Base-by-base conservation (phyloP, 2,797 vertebrate species). In the Paguma larvata region DNA sequence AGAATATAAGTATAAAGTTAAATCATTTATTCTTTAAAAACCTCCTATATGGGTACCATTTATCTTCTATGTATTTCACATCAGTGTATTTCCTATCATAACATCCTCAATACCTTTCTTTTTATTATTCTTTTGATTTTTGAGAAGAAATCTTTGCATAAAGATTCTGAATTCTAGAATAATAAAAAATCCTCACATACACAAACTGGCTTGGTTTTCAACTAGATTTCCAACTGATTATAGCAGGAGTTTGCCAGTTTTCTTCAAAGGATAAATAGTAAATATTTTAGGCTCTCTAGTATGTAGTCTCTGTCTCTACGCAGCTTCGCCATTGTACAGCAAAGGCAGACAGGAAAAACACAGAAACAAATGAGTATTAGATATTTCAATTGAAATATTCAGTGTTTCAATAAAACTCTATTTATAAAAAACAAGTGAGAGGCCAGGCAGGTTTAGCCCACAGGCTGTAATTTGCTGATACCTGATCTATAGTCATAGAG, bases 161-260 rank as follows among this genome's bases (percentile, higher is more conserved):
- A 67, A 21, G 14, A 87, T 68, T 95, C 11, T 95, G 62, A 96
- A 65, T 89, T 96, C 59, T 91, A 68, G 44, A 94, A 84, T 94
- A 93, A 56, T 94, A 77, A 93, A 14, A 87, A 91, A 70, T 65
- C 14, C 6, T 80, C 30, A 79, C 5, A 25, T 86, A 79, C 7
- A 84, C 15, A 92, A 56, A 89, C 6, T 80, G 25, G 23, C 19
- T 83, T 89, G 27, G 23, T 91, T 94, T 68, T 96, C 34, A 94
- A 4, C 63, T 87, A 80, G 6, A 89, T 93, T 97, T 91, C 41
- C 38, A 95, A 56, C 15, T 77, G 62, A 44, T 65, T 78, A n/a
- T 41, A 63, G 25, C 27, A 75, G 53, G 32, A 89, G 11, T 79
- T 94, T 53, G 19, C 62, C 18, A 65, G 6, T 83, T 95, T 82